Percentiles rank a stretch among this genome's conserved stretches.
phyloP scores from a whole-genome alignment of 2,113 vertebrate genomes.

The Pachyramphus minor region DNA sequence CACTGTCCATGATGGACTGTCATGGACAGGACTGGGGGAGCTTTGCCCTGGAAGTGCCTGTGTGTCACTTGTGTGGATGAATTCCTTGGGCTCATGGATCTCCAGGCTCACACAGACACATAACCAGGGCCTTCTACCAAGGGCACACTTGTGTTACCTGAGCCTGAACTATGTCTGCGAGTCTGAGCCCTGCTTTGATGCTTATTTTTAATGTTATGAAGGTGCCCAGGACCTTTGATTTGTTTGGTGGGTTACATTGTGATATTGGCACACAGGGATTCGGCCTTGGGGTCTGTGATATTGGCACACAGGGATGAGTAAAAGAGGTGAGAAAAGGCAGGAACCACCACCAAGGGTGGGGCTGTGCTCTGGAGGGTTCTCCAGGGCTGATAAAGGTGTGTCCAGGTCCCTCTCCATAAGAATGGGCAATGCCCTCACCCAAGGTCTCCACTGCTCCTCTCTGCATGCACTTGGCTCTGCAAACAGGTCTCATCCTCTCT shows the following conservation, averaged over 20 bases:
- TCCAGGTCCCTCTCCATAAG: not conserved
- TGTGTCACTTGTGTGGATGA: not conserved
- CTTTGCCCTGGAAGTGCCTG: not conserved
- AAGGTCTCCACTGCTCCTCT: not conserved
- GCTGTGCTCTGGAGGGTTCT: not conserved
- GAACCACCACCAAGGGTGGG: rapidly evolving
- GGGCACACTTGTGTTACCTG: not conserved
- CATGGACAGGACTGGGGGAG: not conserved
- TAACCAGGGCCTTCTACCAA: not conserved
- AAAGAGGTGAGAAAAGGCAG: not conserved
- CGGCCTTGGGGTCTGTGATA: not conserved
- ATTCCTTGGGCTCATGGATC: not conserved
- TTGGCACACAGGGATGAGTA: not conserved
- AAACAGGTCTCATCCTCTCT: not conserved
- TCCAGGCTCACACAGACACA: not conserved
- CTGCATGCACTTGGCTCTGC: not conserved
- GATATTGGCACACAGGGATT: not conserved
- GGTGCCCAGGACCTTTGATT: not conserved
- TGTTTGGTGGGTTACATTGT: not conserved
- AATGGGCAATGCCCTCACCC: not conserved
- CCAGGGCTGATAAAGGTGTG: rapidly evolving
- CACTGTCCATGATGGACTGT: not conserved
- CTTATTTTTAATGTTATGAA: not conserved
- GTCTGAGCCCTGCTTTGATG: not conserved
- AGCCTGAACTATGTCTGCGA: not conserved